Conservation (phyloP, 2,888 invertebrate species). For the Caenorhabditis angaria region DNA sequence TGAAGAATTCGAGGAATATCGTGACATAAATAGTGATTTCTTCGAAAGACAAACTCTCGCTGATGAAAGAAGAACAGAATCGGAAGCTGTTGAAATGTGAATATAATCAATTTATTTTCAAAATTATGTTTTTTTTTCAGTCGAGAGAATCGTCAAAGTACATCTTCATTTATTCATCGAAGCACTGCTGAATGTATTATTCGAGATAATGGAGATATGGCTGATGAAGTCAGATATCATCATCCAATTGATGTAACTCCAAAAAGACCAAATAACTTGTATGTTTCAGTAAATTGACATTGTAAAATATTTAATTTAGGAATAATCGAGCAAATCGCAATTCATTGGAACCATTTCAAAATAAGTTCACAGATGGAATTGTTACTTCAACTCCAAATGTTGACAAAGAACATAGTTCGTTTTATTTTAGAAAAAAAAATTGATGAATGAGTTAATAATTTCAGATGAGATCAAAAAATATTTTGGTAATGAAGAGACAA, state of each 20-base stretch:
- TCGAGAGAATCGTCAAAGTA: constrained; percentile 16
- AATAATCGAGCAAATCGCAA: constrained; percentile 8
- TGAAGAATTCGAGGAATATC: constrained; percentile 31
- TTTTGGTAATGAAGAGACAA: constrained; percentile 26
- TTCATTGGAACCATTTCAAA: too few relatives aligned
- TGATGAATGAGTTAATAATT: neutral
- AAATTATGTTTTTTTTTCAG: constrained; percentile 8
- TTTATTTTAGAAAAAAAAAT: neutral
- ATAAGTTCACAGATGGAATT: neutral
- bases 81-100: constrained; percentile 2
- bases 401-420: neutral
- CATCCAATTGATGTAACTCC: constrained; percentile 17
- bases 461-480: constrained; percentile 16
- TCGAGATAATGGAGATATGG: constrained; percentile 15
- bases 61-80: neutral
- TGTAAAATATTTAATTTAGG: neutral
- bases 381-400: constrained; percentile 27
- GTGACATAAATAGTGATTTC: constrained; percentile 11
- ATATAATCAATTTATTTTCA: neutral
- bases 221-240: neutral
- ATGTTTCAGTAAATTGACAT: neutral
- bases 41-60: constrained; percentile 21
- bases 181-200: constrained; percentile 13
- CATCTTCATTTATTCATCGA: constrained; percentile 19
- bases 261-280: constrained; percentile 12